phyloP scores from a whole-genome alignment of 2,797 vertebrate genomes.

The Parotocinclus haroldoi region DNA sequence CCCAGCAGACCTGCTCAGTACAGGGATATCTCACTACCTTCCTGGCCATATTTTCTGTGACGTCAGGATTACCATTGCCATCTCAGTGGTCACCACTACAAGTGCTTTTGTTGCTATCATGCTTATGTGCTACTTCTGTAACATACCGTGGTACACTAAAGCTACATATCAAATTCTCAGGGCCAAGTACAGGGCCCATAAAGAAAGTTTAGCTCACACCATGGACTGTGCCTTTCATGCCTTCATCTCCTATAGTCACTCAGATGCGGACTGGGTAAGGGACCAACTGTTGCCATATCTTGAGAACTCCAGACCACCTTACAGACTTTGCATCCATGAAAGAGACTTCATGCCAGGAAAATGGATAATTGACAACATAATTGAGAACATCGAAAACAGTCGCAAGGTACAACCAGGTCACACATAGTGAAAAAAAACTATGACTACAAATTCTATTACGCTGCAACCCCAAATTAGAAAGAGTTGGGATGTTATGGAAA shows the following conservation, averaged over 20 bases:
- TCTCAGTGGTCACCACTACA: conserved; percentile 68
- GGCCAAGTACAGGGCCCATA: conserved; percentile 72
- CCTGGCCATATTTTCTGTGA: conserved; percentile 71
- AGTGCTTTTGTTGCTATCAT: conserved; percentile 57
- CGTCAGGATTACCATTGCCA: conserved; percentile 70
- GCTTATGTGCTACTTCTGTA: conserved; percentile 74
- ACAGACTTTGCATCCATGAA: conserved; percentile 82
- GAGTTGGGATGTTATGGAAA: too few species aligned
- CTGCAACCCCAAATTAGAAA: too few species aligned
- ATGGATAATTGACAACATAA: conserved; percentile 89
- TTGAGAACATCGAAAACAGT: conserved; percentile 85
- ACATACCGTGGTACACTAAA: conserved; percentile 78
- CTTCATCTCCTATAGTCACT: conserved; percentile 83
- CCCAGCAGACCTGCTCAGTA: conserved; percentile 72
- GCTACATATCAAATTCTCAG: conserved; percentile 74
- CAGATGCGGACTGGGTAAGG: conserved; percentile 81
- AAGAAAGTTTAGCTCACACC: conserved; percentile 30
- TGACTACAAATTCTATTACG: too few species aligned
- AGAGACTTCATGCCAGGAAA: conserved; percentile 82
- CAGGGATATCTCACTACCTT: conserved; percentile 63
- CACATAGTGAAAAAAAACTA: not conserved
- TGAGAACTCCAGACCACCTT: conserved; percentile 70
- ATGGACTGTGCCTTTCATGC: conserved; percentile 72
- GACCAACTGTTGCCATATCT: conserved; percentile 71
- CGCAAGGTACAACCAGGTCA: conserved; percentile 64